phyloP scores from a whole-genome alignment of 2,888 invertebrate genomes.

The Pyrrhosoma nymphula region DNA sequence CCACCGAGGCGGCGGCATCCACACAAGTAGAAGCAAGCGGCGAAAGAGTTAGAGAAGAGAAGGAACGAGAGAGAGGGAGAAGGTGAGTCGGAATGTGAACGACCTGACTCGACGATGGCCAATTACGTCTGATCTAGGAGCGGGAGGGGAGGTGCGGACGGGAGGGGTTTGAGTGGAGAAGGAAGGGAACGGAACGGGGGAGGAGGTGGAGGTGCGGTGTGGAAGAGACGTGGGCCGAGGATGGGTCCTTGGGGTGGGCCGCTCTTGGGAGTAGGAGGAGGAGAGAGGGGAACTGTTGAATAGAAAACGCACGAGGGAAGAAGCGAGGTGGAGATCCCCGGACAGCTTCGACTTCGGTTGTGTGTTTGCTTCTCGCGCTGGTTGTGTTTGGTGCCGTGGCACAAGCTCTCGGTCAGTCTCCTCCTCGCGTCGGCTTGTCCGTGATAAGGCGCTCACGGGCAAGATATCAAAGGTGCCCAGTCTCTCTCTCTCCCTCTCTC shows the following conservation, averaged over 20 bases:
- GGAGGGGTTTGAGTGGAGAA: background rate
- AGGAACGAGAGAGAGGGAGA: background rate
- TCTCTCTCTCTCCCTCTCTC: no score
- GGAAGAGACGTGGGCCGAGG: background rate
- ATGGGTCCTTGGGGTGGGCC: background rate
- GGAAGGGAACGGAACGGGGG: background rate
- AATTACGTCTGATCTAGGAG: slow-evolving; percentile 61
- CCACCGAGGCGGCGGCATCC: slow-evolving; percentile 21
- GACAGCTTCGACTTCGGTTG: background rate
- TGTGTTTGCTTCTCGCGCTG: background rate
- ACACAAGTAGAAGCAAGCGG: slow-evolving; percentile 17
- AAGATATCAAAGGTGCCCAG: no score
- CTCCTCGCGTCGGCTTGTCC: background rate
- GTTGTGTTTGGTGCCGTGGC: background rate
- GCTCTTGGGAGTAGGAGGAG: background rate
- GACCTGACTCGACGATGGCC: slow-evolving; percentile 56
- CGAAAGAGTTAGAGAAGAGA: background rate
- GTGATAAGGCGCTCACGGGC: background rate
- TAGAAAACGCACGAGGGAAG: no score
- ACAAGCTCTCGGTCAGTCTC: background rate
- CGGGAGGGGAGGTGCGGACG: background rate
- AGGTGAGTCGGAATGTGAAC: slow-evolving; percentile 33
- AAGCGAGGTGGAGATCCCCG: background rate
- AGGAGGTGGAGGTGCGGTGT: background rate
- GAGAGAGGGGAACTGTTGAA: no score